phyloP scores from a whole-genome alignment of 2,888 invertebrate genomes.

The Drosophila pseudotalamancana region DNA sequence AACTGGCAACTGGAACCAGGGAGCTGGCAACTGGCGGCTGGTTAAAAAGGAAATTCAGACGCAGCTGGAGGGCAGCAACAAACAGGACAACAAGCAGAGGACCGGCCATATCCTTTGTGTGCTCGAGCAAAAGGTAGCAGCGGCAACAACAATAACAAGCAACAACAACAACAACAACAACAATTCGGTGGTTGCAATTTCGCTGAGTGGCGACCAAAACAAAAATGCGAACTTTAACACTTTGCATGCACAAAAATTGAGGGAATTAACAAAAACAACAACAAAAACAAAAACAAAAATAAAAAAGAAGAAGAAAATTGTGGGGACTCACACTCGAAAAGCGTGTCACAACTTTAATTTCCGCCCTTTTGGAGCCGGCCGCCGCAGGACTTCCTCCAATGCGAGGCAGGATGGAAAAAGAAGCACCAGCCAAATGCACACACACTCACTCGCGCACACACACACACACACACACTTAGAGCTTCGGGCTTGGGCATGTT shows the following conservation, averaged over 20 bases:
- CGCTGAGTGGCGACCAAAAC: constrained; percentile 48
- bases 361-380: constrained; percentile 56
- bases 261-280: constrained; percentile 51
- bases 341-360: constrained; percentile 77
- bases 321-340: constrained; percentile 37
- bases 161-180: constrained; percentile 33
- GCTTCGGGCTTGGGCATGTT: constrained; percentile 61
- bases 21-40: constrained; percentile 49
- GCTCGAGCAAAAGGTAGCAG: constrained; percentile 62
- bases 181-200: constrained; percentile 69
- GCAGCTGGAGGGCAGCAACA: constrained; percentile 68
- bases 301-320: too few species aligned
- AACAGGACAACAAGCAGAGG: constrained; percentile 24
- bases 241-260: constrained; percentile 46
- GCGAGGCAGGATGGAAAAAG: constrained; percentile 32
- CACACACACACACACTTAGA: constrained; percentile 17
- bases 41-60: constrained; percentile 56
- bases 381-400: constrained; percentile 59
- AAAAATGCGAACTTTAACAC: constrained; percentile 51
- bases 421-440: constrained; percentile 44
- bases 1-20: constrained; percentile 31
- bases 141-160: constrained; percentile 24
- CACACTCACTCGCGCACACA: constrained; percentile 4
- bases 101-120: constrained; percentile 67
- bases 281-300: too few species aligned